Evolutionary conservation across 1,140 invertebrate species (phyloP), one percentile per base, ranked within the genome.

Genomic region (Drepana arcuata): DNA sequence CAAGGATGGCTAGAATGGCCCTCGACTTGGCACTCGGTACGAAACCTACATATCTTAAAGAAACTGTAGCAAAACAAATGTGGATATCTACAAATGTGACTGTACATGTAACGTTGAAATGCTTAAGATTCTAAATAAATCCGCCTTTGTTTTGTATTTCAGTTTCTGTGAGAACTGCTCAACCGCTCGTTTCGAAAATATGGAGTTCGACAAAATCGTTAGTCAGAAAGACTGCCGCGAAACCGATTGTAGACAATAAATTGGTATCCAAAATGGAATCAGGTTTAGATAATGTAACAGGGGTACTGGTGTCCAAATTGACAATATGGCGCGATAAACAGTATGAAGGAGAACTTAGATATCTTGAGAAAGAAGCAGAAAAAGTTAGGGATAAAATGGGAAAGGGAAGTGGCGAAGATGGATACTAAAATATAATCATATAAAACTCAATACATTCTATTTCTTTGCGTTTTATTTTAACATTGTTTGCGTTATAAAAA

Each of bases 81-180:
- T 48, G 29, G 41, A 33, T 27, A 15, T 26, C 4, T 26, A 26
- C 24, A 26, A 26, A 7, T 26, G 24, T 26, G 18, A 5, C 21
- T 14, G 6, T 13, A 34, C 21, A 34, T n/a, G 12, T 11, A 38
- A 13, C 5, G n/a, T 16, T 1, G 9, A 33, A 24, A 28, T 30
- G 13, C 15, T 16, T 25, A 2, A 16, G 10, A 10, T 15, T 30
- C 3, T 24, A 38, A 40, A 23, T 33, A 49, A 32, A 23, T 43
- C 44, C 35, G 25, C 34, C 18, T 55, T 61, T 60, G 51, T 50
- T 61, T 61, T 57, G 48, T 47, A 29, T 68, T 70, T 72, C 73
- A 81, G 77, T 74, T 81, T 78, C 77, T 63, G 30, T 78, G 49
- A 67, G 53, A 48, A 71, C 52, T 44, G 35, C 69, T 35, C 40